Conservation (phyloP, 2,888 invertebrate species). For the Tiliacea citrago region DNA sequence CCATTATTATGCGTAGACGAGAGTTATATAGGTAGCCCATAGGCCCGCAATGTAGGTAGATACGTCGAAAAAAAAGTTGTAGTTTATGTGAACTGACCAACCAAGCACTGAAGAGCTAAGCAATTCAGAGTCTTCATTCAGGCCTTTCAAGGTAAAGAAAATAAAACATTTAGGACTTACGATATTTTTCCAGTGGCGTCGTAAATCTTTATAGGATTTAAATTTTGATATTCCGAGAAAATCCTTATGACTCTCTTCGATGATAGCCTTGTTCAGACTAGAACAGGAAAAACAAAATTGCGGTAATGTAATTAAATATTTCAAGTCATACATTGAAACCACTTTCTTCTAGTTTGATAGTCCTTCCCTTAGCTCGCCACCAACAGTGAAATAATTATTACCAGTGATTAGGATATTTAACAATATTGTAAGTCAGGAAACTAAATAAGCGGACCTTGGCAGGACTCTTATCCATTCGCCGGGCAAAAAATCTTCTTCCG, state of each 20-base stretch:
- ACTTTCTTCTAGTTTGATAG: background rate
- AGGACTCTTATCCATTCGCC: slow-evolving; percentile 84
- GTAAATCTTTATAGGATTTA: slow-evolving; percentile 85
- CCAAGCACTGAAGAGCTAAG: background rate
- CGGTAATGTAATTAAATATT: background rate
- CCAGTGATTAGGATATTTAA: background rate
- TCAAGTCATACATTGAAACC: background rate
- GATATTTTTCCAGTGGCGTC: slow-evolving; percentile 90
- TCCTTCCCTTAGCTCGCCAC: background rate
- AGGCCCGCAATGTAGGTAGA: background rate
- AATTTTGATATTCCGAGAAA: slow-evolving; percentile 79
- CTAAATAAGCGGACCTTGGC: slow-evolving; percentile 76
- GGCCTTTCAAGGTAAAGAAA: background rate
- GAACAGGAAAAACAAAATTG: slow-evolving; percentile 44
- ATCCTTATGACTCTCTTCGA: slow-evolving; percentile 76
- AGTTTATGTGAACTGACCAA: background rate
- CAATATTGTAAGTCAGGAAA: background rate
- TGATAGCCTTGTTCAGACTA: slow-evolving; percentile 83
- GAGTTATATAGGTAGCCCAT: background rate
- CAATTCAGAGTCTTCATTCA: background rate
- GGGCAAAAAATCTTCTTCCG: slow-evolving; percentile 72
- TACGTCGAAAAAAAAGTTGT: background rate
- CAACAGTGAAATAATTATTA: background rate
- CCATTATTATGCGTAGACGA: background rate
- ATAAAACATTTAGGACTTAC: slow-evolving; percentile 72